phyloP scores from a whole-genome alignment of 2,113 vertebrate genomes.

The Isurus oxyrinchus region DNA sequence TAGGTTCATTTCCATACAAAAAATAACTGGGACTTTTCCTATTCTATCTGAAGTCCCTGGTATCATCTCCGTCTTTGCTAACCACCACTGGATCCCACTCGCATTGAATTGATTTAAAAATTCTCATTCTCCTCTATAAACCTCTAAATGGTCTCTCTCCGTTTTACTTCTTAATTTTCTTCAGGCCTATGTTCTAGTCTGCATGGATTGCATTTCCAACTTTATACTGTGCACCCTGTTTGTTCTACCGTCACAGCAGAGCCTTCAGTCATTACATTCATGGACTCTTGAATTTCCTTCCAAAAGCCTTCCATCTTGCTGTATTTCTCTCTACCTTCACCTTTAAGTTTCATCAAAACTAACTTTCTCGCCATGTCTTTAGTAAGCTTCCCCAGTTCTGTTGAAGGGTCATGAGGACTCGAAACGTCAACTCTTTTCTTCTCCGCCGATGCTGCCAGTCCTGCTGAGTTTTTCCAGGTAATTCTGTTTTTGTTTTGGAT shows the following conservation, averaged over 20 bases:
- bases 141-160: background rate
- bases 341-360: background rate
- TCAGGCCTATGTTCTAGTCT: background rate
- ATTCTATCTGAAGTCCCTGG: background rate
- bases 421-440: too few species aligned
- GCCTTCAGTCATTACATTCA: background rate
- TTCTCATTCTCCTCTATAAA: background rate
- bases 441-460: too few species aligned
- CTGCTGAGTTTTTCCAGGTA: too few species aligned
- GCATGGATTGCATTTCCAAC: background rate
- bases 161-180: background rate
- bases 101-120: background rate
- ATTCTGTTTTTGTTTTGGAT: too few species aligned
- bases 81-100: background rate
- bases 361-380: background rate
- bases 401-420: too few species aligned
- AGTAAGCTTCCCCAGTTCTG: background rate
- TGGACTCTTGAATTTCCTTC: background rate
- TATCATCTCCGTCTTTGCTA: background rate
- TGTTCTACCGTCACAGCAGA: background rate
- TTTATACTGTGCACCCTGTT: background rate
- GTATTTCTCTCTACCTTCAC: background rate
- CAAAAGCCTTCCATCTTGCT: background rate
- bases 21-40: background rate
- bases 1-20: background rate